Percentiles rank a stretch among this genome's conserved stretches.
These are phyloP conservation scores for Oscheius myriophilus DNA, from an alignment of 2,888 invertebrate genomes.

Conservation along the genomic window DNA sequence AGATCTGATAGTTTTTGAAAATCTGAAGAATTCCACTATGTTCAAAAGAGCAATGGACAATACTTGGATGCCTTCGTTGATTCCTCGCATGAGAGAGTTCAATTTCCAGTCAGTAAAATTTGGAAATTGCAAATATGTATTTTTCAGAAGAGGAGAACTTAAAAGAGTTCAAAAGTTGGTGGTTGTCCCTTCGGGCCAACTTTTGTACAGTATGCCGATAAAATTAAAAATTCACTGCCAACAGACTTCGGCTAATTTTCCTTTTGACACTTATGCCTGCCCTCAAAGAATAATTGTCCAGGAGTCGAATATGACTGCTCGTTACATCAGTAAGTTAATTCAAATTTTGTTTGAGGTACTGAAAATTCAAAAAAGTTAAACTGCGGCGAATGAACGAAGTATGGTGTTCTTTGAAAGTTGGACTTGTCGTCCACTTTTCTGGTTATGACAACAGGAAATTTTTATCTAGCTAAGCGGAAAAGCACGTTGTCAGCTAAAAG, in stretches of 20 bases:
- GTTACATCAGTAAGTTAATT: too few species aligned
- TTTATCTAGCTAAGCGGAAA: too few species aligned
- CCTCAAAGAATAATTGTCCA: neutral
- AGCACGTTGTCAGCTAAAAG: too few species aligned
- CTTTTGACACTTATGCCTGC: slow-evolving; percentile 15
- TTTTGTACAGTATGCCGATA: neutral
- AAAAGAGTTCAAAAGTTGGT: neutral
- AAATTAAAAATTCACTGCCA: slow-evolving; percentile 6
- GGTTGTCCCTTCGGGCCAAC: neutral
- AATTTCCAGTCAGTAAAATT: slow-evolving; percentile 1
- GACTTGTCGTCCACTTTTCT: too few species aligned
- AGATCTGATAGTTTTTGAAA: too few species aligned
- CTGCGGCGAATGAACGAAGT: too few species aligned
- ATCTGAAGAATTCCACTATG: too few species aligned
- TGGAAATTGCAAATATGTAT: neutral
- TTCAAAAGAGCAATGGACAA: neutral
- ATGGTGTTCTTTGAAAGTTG: too few species aligned
- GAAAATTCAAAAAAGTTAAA: too few species aligned
- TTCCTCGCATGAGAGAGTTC: neutral
- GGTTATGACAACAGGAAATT: too few species aligned
- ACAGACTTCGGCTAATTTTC: slow-evolving; percentile 14
- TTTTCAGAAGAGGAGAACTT: neutral
- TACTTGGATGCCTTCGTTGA: slow-evolving; percentile 6
- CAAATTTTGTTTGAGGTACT: too few species aligned
- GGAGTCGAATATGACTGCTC: too few species aligned